Percentiles rank a stretch among this genome's conserved stretches.
Conservation (phyloP, 2,888 invertebrate species). For the Tholera decimalis region DNA sequence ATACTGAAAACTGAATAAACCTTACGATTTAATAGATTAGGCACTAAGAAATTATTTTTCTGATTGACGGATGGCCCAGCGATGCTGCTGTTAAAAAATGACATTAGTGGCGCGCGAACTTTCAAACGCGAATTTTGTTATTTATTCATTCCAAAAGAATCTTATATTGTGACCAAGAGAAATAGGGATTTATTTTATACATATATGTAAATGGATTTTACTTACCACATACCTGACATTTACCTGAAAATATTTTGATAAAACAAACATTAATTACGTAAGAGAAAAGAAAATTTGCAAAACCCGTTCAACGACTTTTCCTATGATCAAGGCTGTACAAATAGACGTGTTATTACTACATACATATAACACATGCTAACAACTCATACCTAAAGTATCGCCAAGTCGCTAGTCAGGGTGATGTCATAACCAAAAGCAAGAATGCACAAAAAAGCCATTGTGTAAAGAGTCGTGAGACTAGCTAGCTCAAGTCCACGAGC, state of each 20-base stretch:
- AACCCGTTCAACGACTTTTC: constrained; percentile 33
- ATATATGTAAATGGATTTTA: no score
- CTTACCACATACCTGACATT: no score
- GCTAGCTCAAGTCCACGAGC: constrained; percentile 84
- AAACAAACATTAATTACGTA: constrained; percentile 8
- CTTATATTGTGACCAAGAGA: no score
- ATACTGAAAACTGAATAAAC: no score
- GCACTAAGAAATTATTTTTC: no score
- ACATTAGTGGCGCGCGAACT: no score
- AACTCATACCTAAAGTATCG: constrained; percentile 65
- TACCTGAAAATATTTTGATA: neutral
- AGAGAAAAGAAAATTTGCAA: constrained; percentile 19
- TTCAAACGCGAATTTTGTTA: no score
- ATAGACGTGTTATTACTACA: constrained; percentile 27
- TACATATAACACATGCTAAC: constrained; percentile 44
- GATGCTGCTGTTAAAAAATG: no score
- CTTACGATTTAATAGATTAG: no score
- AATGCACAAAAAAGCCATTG: constrained; percentile 90
- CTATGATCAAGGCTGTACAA: constrained; percentile 52
- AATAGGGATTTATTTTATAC: no score
- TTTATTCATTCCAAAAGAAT: no score
- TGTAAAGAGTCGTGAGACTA: constrained; percentile 88
- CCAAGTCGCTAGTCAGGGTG: constrained; percentile 75
- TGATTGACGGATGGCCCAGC: no score
- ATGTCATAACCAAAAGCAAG: constrained; percentile 89